phyloP scores from a whole-genome alignment of 1,140 invertebrate species.

The Campoletis sonorensis region DNA sequence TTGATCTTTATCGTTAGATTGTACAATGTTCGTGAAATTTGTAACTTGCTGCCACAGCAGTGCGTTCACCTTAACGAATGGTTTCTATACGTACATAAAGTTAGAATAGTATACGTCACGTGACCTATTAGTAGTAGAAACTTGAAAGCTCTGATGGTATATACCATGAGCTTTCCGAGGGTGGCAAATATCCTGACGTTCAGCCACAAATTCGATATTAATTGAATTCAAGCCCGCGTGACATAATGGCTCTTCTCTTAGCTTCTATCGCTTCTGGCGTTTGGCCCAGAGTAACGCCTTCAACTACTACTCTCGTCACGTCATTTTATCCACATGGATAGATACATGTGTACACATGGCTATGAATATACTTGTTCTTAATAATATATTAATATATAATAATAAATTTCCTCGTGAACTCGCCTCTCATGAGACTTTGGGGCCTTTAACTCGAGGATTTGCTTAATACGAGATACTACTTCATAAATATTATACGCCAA shows the following conservation, averaged over 20 bases:
- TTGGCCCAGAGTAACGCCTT: not conserved
- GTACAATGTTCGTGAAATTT: not conserved
- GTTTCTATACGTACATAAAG: not conserved
- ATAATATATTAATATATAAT: no score
- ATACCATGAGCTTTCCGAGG: constrained; percentile 7
- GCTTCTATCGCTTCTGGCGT: not conserved
- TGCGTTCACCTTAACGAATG: not conserved
- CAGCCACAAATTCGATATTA: constrained; percentile 41
- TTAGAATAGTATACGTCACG: not conserved
- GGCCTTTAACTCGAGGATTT: not conserved
- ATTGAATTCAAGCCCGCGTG: constrained; percentile 38
- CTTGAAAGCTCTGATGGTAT: constrained; percentile 8
- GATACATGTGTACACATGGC: not conserved
- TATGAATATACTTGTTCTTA: not conserved
- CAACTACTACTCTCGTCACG: constrained; percentile 8
- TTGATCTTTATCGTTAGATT: not conserved
- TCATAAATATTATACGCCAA: no score
- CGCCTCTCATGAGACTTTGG: not conserved
- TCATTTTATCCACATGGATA: constrained; percentile 14
- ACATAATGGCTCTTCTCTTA: constrained; percentile 18
- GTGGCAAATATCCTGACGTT: constrained; percentile 27
- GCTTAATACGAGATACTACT: not conserved
- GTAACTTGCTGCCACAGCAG: not conserved
- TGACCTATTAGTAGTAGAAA: not conserved
- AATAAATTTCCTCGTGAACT: not conserved